Evolutionary conservation across 2,888 invertebrate genomes (phyloP).

Genomic region (Tachina fera): DNA sequence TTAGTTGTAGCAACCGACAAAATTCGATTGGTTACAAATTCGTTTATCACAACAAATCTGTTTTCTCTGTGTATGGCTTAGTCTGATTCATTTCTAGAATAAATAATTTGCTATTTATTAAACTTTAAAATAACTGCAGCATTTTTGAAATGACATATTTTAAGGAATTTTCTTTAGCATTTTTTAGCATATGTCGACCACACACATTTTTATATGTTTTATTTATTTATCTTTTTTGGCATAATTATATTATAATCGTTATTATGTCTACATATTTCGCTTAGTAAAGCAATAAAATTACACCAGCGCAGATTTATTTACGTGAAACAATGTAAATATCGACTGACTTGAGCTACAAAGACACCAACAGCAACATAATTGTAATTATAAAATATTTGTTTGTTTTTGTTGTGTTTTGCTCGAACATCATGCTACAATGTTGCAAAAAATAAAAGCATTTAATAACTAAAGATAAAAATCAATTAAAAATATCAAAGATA

Average conservation of each 20-base stretch:
- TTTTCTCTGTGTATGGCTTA: no score
- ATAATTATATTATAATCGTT: slow-evolving; percentile 58
- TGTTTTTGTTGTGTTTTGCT: slow-evolving; percentile 20
- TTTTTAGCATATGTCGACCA: slow-evolving; percentile 22
- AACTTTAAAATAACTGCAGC: background rate
- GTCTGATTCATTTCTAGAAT: background rate
- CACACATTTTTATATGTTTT: slow-evolving; percentile 37
- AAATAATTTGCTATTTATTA: background rate
- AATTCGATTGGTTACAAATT: no score
- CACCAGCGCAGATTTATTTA: slow-evolving; percentile 20
- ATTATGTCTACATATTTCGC: slow-evolving; percentile 64
- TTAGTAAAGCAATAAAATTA: background rate
- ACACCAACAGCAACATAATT: slow-evolving; percentile 1
- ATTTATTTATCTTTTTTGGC: slow-evolving; percentile 13
- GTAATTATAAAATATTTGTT: slow-evolving; percentile 62
- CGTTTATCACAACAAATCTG: no score
- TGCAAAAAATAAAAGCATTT: slow-evolving; percentile 4
- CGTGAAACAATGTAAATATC: slow-evolving; percentile 57
- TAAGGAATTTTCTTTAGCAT: slow-evolving; percentile 20
- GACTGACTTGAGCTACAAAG: slow-evolving; percentile 4
- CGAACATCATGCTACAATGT: slow-evolving; percentile 21
- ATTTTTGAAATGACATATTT: background rate
- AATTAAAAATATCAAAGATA: slow-evolving; percentile 49
- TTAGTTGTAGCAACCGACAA: no score
- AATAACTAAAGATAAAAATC: slow-evolving; percentile 42